Conservation (phyloP, 2,113 vertebrate species). For the Trogon melanurus region DNA sequence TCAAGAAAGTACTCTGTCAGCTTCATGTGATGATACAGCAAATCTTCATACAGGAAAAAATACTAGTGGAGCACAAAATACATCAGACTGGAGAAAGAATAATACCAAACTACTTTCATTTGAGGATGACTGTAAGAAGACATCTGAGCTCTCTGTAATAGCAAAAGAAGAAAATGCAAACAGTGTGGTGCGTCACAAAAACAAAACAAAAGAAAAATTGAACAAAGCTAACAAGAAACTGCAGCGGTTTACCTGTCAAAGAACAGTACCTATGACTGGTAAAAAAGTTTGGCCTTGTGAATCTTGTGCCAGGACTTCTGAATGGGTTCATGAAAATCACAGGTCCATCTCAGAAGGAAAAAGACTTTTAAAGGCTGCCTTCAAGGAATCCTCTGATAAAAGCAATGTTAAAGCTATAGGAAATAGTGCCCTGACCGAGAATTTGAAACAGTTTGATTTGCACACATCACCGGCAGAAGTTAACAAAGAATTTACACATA, state of each 20-base stretch:
- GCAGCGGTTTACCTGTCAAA: constrained; percentile 59
- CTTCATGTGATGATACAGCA: background rate
- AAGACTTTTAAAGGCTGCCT: background rate
- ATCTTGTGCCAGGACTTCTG: constrained; percentile 79
- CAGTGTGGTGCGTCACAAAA: background rate
- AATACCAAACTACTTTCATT: background rate
- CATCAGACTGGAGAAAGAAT: background rate
- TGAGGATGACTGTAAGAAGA: constrained; percentile 25
- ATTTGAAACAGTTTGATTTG: background rate
- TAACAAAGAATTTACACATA: background rate
- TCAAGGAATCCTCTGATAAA: background rate
- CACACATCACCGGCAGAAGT: background rate
- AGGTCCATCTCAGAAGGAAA: background rate
- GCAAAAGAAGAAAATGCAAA: constrained; percentile 24
- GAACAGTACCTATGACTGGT: constrained; percentile 74
- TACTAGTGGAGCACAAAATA: background rate
- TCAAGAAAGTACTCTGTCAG: background rate
- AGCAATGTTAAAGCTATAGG: background rate
- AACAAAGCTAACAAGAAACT: constrained; percentile 10
- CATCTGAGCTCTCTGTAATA: background rate
- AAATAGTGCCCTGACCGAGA: background rate
- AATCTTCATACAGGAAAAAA: background rate
- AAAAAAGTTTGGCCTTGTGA: constrained; percentile 75
- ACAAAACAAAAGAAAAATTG: background rate
- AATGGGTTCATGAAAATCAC: constrained; percentile 40